phyloP scores from a whole-genome alignment of 2,888 invertebrate species.

The Siphlonurus alternatus region DNA sequence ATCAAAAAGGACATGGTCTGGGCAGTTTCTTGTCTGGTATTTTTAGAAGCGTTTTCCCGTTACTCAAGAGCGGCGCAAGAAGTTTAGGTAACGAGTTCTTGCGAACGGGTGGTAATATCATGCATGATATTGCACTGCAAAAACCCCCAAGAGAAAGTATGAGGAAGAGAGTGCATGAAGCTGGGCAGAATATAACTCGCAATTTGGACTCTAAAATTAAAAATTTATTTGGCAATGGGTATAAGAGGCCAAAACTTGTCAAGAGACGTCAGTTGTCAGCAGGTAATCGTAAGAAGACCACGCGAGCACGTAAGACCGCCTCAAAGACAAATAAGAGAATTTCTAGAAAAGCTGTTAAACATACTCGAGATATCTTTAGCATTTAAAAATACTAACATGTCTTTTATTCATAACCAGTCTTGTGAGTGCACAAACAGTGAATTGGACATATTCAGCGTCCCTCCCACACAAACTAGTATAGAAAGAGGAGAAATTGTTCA shows the following conservation, averaged over 20 bases:
- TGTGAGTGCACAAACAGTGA: slow-evolving; percentile 2
- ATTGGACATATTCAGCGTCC: slow-evolving; percentile 1
- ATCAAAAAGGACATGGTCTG: slow-evolving; percentile 4
- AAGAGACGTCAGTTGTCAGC: neutral
- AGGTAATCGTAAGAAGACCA: neutral
- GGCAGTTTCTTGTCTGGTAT: slow-evolving; percentile 1
- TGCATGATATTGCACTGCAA: neutral
- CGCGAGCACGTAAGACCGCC: neutral
- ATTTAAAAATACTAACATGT: neutral
- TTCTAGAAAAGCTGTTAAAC: too few species aligned
- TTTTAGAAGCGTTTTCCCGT: slow-evolving; percentile 5
- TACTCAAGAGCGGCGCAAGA: slow-evolving; percentile 9
- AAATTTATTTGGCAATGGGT: too few species aligned
- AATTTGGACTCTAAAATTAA: neutral
- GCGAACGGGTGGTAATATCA: slow-evolving; percentile 1
- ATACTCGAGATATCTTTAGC: too few species aligned
- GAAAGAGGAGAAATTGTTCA: neutral
- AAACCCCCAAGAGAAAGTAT: neutral
- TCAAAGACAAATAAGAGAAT: too few species aligned
- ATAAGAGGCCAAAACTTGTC: neutral
- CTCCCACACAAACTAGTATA: slow-evolving; percentile 4
- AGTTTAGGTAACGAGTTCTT: slow-evolving; percentile 10
- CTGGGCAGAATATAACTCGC: neutral
- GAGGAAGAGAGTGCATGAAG: neutral
- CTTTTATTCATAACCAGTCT: slow-evolving; percentile 1